A percentile compares a stretch with the other conserved stretches of the same genome.
These are phyloP conservation scores for Gandaritis pyraliata DNA, from an alignment of 2,888 invertebrate species.

Conservation along the genomic window DNA sequence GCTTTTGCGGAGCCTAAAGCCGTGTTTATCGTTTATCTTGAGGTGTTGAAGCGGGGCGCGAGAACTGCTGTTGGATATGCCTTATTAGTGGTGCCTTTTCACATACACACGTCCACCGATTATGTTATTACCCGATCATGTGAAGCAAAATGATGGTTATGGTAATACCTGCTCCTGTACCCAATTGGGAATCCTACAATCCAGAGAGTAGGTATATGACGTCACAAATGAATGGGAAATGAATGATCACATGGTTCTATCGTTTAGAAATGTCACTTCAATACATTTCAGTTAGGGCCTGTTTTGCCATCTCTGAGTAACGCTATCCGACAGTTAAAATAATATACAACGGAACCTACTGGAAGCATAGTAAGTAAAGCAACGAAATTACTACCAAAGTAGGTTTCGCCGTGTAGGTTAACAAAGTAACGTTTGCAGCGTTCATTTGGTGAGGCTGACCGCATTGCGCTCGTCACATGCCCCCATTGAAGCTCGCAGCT, in stretches of 20 bases:
- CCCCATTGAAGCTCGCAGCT: slow-evolving; percentile 32
- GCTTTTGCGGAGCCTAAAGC: slow-evolving; percentile 39
- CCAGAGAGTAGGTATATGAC: no score
- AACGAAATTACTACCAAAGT: slow-evolving; percentile 16
- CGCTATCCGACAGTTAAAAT: no score
- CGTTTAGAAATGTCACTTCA: no score
- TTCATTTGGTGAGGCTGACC: slow-evolving; percentile 38
- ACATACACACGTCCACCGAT: background rate
- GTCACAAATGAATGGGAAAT: no score
- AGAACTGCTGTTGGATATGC: slow-evolving; percentile 27
- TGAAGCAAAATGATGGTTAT: no score
- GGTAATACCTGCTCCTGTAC: no score
- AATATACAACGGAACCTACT: no score
- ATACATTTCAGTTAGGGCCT: no score
- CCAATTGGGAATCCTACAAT: no score
- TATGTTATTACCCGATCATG: background rate
- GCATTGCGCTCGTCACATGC: slow-evolving; percentile 45
- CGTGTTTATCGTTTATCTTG: slow-evolving; percentile 51
- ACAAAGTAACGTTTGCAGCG: slow-evolving; percentile 30
- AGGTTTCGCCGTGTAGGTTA: slow-evolving; percentile 8
- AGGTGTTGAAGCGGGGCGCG: slow-evolving; percentile 39
- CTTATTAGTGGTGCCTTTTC: slow-evolving; percentile 19
- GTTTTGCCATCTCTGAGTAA: no score
- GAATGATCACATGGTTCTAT: no score
- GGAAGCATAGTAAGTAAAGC: no score